Evolutionary conservation across 2,888 invertebrate species (phyloP), one percentile per base, ranked within the genome.

Genomic region (Spodoptera exigua): DNA sequence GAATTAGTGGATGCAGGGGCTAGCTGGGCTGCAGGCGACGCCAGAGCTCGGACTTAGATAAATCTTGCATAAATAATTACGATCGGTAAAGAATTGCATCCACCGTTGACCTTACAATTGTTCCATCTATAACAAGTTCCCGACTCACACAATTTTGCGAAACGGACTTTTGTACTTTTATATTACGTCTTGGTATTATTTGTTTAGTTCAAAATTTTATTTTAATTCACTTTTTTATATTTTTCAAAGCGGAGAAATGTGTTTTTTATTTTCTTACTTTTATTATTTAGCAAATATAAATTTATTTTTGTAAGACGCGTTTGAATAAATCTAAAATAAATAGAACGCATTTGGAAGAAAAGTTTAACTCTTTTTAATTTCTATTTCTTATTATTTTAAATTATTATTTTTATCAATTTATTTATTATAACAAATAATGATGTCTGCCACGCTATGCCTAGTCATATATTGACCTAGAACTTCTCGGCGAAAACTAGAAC

Each of bases 1-100:
- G 17, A 54, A 60, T 51, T 49, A 63, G 66, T 70, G 48, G 69
- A 66, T 76, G 82, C 84, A 80, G 78, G 89, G 90, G 85, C 76
- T 72, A 91, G 90, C 87, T 84, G 46, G 44, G 71, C 37, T 90
- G 92, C 90, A 90, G 81, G 83, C 79, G 71, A 44, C 52, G 45
- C 53, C 61, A 49, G 87, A 87, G 78, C 92, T 93, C 84, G 52
- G 56, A 79, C 79, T 88, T 89, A 91, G 86, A 90, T 79, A 80
- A 62, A 81, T 78, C 83, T 81, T 91, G 93, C 92, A 93, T 93
- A 93, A 85, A 82, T 90, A 92, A 92, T 91, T 84, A 83, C 72
- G 72, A 71, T 80, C 72, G 76, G 75, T 67, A 73, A 63, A 70
- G 58, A 71, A 76, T 77, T 84, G 83, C 81, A 80, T 68, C 64